Percentiles rank a stretch among this genome's conserved stretches.
Evolutionary conservation across 2,113 vertebrate genomes (phyloP).

Genomic region (Heliornis fulica): DNA sequence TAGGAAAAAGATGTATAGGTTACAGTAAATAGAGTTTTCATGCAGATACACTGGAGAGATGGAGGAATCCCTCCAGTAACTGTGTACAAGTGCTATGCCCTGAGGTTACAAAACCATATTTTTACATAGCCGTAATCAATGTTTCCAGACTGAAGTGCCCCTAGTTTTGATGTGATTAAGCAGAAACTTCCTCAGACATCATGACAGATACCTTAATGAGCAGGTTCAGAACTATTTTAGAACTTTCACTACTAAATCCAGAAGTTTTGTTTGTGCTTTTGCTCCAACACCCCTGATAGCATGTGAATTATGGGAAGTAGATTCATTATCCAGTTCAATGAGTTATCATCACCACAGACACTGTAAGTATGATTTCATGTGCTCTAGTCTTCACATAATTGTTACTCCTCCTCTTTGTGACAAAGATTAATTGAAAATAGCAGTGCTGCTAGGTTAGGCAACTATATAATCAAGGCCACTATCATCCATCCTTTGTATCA

Average conservation of each 20-base stretch:
- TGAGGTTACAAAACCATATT: background rate
- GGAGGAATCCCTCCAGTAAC: background rate
- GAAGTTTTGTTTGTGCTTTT: background rate
- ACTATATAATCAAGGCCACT: slow-evolving; percentile 8
- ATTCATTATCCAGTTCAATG: slow-evolving; percentile 15
- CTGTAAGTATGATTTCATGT: slow-evolving; percentile 3
- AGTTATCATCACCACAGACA: background rate
- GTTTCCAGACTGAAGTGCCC: background rate
- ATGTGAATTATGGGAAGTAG: background rate
- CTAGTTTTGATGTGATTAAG: background rate
- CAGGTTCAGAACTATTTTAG: background rate
- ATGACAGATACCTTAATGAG: background rate
- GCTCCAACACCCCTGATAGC: background rate
- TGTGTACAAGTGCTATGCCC: background rate
- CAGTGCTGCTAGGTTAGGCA: background rate
- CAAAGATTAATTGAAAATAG: background rate
- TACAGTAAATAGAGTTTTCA: background rate
- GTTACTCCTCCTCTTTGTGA: slow-evolving; percentile 17
- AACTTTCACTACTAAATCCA: background rate
- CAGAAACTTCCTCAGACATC: background rate
- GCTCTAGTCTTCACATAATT: background rate
- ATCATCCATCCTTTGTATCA: slow-evolving; percentile 28
- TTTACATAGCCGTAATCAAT: background rate
- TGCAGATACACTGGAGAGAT: background rate
- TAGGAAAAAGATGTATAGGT: background rate